Evolutionary conservation across 1,140 invertebrate species (phyloP).

Genomic region (Anthonomus grandis): DNA sequence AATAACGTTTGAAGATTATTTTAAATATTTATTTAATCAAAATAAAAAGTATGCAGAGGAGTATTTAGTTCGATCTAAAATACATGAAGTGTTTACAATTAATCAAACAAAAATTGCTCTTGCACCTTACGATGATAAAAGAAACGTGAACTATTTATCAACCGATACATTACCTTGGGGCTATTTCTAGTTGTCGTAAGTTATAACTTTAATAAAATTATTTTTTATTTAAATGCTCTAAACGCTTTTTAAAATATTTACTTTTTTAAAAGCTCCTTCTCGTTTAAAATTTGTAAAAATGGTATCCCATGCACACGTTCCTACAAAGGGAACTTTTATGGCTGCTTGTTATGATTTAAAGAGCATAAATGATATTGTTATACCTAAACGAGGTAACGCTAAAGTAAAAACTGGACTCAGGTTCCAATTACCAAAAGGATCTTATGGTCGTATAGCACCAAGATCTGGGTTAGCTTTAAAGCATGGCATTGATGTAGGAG

Average conservation of each 20-base stretch:
- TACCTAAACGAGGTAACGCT: conserved; percentile 80
- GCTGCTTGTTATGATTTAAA: conserved; percentile 90
- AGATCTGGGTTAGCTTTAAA: conserved; percentile 91
- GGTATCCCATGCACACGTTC: conserved; percentile 70
- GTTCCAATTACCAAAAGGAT: conserved; percentile 75
- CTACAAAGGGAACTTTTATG: conserved; percentile 72
- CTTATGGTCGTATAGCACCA: too few species aligned
- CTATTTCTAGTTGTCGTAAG: background rate
- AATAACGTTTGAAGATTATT: conserved; percentile 1
- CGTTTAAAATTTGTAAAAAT: conserved; percentile 53
- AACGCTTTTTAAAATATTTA: background rate
- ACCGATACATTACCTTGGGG: background rate
- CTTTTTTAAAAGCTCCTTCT: background rate
- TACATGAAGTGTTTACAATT: background rate
- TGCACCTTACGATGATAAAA: background rate
- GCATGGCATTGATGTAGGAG: conserved; percentile 91
- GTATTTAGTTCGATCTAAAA: too few species aligned
- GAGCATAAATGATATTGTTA: conserved; percentile 79
- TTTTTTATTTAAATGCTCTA: background rate
- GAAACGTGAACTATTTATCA: background rate
- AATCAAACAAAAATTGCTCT: background rate
- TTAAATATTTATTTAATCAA: conserved; percentile 2
- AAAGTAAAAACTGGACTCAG: conserved; percentile 89
- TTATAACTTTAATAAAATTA: background rate
- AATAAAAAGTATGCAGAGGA: conserved; percentile 3